These are phyloP conservation scores for Tenualosa ilisha DNA, from an alignment of 2,797 vertebrate species.

Conservation along the genomic window DNA sequence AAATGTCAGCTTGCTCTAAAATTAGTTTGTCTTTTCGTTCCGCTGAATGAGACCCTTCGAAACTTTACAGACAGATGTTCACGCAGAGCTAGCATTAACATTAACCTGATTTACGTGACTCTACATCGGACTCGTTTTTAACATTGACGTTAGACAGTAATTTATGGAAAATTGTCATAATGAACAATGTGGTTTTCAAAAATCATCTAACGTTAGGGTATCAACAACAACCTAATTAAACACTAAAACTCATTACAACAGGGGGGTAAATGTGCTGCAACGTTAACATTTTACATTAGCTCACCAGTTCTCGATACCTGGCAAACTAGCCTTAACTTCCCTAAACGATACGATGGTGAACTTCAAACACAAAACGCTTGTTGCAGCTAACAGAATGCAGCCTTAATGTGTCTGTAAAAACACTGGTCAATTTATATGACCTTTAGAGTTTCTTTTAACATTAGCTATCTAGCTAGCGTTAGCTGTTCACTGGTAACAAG, in stretches of 20 bases:
- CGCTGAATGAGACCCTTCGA: background rate
- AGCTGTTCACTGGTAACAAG: conserved; percentile 1
- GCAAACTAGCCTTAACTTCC: background rate
- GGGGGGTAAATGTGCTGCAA: background rate
- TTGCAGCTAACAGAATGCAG: background rate
- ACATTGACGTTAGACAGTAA: too few relatives aligned
- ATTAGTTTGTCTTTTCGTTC: too few relatives aligned
- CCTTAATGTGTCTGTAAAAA: background rate
- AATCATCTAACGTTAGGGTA: background rate
- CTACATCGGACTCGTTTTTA: too few relatives aligned
- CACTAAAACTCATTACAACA: background rate
- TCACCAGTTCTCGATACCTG: conserved; percentile 15
- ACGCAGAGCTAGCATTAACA: too few relatives aligned
- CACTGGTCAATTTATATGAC: background rate
- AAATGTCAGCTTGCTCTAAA: background rate
- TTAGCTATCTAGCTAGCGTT: conserved; percentile 1
- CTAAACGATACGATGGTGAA: background rate
- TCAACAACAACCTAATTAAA: background rate
- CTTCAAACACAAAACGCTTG: background rate
- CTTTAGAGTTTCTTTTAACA: background rate
- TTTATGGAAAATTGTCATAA: too few relatives aligned
- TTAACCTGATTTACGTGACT: too few relatives aligned
- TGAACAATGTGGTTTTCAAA: background rate
- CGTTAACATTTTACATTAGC: background rate
- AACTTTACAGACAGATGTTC: background rate